phyloP scores from a whole-genome alignment of 2,888 invertebrate species.

The Branchipolynoe longqiensis region DNA sequence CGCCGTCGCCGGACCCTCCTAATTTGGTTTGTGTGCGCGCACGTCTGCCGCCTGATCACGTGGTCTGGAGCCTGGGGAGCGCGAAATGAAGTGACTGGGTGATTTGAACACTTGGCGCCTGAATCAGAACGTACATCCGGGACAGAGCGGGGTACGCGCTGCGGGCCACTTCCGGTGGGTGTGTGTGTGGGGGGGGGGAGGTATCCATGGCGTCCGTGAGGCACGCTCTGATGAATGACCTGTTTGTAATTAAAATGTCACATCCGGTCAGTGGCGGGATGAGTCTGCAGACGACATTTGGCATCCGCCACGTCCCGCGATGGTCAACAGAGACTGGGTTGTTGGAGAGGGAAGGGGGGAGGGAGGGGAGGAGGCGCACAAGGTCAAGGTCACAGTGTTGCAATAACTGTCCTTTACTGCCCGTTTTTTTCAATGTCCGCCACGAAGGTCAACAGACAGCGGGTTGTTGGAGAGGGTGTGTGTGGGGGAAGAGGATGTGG shows the following conservation, averaged over 20 bases:
- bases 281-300: conserved; percentile 37
- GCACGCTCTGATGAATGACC: conserved; percentile 41
- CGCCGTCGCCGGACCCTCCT: conserved; percentile 7
- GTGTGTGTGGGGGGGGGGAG: neutral
- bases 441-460: too few relatives aligned
- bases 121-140: conserved; percentile 39
- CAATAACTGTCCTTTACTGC: too few relatives aligned
- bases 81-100: conserved; percentile 31
- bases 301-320: too few relatives aligned
- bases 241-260: conserved; percentile 52
- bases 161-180: too few relatives aligned
- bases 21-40: conserved; percentile 19
- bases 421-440: too few relatives aligned
- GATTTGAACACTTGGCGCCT: conserved; percentile 4
- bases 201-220: neutral
- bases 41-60: neutral
- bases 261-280: conserved; percentile 30
- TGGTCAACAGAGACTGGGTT: too few relatives aligned
- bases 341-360: too few relatives aligned
- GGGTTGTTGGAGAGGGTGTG: too few relatives aligned
- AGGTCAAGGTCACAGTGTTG: too few relatives aligned
- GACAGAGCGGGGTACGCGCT: too few relatives aligned
- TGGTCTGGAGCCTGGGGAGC: neutral
- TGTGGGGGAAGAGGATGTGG: too few relatives aligned
- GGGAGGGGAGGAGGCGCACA: too few relatives aligned